Evolutionary conservation across 2,797 vertebrate species (phyloP), one percentile per base, ranked within the genome.

Genomic region (Nyctalus aviator): DNA sequence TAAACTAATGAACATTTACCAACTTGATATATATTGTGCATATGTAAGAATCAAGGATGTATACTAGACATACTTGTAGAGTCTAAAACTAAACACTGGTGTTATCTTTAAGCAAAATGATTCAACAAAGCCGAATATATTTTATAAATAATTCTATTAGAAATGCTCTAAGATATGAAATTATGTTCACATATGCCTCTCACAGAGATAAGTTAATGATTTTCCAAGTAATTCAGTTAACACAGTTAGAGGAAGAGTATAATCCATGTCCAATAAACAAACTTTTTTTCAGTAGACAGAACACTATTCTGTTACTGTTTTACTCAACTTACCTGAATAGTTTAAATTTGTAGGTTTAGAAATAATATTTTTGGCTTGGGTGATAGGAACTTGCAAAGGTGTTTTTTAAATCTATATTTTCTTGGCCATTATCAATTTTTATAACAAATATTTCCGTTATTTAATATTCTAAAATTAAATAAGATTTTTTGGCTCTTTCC

Each of bases 401-500:
- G 5, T 20, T 27, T 57, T 79, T 71, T 62, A 59, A 72, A 72
- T 59, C 14, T 89, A 6, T 84, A 46, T 37, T 75, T 94, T 32
- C 17, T 17, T 66, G 6, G 0, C 4, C 5, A 0, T 20, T 57
- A 71, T 76, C 84, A 84, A 95, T 88, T 82, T 68, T 72, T 66
- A 77, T 71, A 83, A 23, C 3, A 66, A 88, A 32, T 0, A 7
- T 90, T 12, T 93, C 75, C 46, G 2, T 92, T 14, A 69, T 72
- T 91, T 84, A 81, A 66, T 55, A 23, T 37, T 93, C 20, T 57
- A 88, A 84, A 94, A 59, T 59, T 59, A 59, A 11, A 66, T 46
- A 64, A 53, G 48, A 18, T 64, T 91, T 21, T 59, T 92, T 88
- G 13, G 32, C 3, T 18, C 88, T 71, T 77, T 27, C 30, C 2